Percentiles rank a stretch among this genome's conserved stretches.
Conservation (phyloP, 1,140 invertebrate genomes). For the Hyphantria cunea region DNA sequence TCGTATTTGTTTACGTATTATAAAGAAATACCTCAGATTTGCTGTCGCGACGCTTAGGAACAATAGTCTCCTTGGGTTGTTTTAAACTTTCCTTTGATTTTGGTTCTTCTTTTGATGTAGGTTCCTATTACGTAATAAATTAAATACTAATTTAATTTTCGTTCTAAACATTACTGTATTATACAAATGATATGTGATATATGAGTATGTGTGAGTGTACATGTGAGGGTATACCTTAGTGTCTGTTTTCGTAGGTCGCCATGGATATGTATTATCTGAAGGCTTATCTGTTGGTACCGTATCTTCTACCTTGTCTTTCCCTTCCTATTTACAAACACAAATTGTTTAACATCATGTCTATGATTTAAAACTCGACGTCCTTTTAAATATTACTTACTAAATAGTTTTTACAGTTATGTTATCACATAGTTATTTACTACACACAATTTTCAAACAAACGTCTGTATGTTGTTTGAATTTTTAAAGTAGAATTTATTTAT, state of each 20-base stretch:
- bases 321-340: constrained; percentile 69
- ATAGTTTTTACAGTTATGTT: constrained; percentile 32
- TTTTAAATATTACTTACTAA: constrained; percentile 7
- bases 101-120: constrained; percentile 46
- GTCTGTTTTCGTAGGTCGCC: constrained; percentile 69
- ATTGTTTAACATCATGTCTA: constrained; percentile 27
- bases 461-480: constrained; percentile 32
- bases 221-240: constrained; percentile 66
- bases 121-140: constrained; percentile 39
- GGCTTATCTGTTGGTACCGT: constrained; percentile 54
- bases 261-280: constrained; percentile 55
- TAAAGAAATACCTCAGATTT: constrained; percentile 30
- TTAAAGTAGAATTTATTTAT: constrained; percentile 44
- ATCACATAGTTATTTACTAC: constrained; percentile 60
- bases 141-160: constrained; percentile 1
- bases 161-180: constrained; percentile 2
- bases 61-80: constrained; percentile 38
- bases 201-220: constrained; percentile 33
- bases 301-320: constrained; percentile 55
- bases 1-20: neutral
- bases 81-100: constrained; percentile 59
- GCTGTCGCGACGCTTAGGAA: constrained; percentile 48
- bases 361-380: constrained; percentile 3
- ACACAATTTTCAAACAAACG: constrained; percentile 39
- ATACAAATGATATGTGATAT: constrained; percentile 12